Conservation (phyloP, 1,140 invertebrate species). For the Drosophila micromelanica region DNA sequence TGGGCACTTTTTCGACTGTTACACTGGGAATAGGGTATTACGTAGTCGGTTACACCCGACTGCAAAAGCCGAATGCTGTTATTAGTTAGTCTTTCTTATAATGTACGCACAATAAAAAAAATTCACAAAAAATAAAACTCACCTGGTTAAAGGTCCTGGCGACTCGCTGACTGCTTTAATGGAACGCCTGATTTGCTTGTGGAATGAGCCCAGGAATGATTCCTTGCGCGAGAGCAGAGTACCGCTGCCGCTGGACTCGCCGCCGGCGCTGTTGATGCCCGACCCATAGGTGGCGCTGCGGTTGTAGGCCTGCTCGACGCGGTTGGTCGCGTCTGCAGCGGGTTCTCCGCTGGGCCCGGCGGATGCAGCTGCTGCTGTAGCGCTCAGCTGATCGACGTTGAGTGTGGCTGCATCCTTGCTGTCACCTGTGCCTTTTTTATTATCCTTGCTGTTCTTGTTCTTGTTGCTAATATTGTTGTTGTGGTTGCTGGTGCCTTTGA, state of each 20-base stretch:
- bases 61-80: too few species aligned
- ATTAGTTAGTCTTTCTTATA: not conserved
- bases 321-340: not conserved
- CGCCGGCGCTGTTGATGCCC: slow-evolving; percentile 69
- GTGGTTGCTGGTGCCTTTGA: slow-evolving; percentile 45
- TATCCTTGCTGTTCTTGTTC: slow-evolving; percentile 29
- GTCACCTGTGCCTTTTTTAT: not conserved
- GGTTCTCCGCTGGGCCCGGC: slow-evolving; percentile 1
- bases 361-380: not conserved
- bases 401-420: slow-evolving; percentile 48
- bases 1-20: too few species aligned
- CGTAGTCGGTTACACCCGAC: too few species aligned
- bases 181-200: slow-evolving; percentile 86
- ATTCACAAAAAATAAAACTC: too few species aligned
- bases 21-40: too few species aligned
- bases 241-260: slow-evolving; percentile 67
- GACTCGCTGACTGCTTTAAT: slow-evolving; percentile 84
- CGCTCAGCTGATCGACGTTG: slow-evolving; percentile 51
- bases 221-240: slow-evolving; percentile 75
- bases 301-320: slow-evolving; percentile 52
- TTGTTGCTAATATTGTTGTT: slow-evolving; percentile 30
- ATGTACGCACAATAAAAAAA: not conserved
- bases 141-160: slow-evolving; percentile 81
- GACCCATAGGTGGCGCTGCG: slow-evolving; percentile 67
- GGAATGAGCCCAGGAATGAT: slow-evolving; percentile 85